phyloP scores from a whole-genome alignment of 2,113 vertebrate genomes.

The Oryzias woworae region DNA sequence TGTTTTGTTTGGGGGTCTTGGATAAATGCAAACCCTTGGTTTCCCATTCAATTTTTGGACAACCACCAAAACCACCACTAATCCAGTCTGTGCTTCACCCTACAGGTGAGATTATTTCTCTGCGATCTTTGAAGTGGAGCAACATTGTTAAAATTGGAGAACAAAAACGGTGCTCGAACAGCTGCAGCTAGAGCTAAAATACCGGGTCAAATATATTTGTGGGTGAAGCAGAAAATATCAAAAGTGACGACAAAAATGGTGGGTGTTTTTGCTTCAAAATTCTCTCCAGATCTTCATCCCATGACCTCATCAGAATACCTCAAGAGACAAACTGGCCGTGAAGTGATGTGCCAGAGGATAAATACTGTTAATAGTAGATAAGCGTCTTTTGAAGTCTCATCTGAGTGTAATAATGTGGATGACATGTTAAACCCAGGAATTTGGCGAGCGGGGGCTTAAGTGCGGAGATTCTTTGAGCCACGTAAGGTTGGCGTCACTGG shows the following conservation, averaged over 20 bases:
- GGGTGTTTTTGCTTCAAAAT: not conserved
- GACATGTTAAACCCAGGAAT: not conserved
- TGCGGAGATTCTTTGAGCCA: not conserved
- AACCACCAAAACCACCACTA: constrained; percentile 12
- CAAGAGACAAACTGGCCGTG: not conserved
- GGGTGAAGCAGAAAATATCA: not conserved
- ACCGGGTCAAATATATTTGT: not conserved
- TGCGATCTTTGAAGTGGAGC: too few relatives aligned
- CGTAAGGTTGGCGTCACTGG: not conserved
- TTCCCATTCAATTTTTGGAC: constrained; percentile 27
- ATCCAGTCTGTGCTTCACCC: constrained; percentile 6
- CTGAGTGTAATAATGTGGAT: not conserved
- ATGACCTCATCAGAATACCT: not conserved
- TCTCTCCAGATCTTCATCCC: not conserved
- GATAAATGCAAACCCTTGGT: constrained; percentile 26
- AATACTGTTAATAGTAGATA: not conserved
- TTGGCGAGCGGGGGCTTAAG: not conserved
- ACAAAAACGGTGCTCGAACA: too few relatives aligned
- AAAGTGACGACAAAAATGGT: not conserved
- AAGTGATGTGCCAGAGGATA: not conserved
- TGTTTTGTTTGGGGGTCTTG: constrained; percentile 27
- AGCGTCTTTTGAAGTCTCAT: not conserved
- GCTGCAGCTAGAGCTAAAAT: not conserved
- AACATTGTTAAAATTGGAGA: too few relatives aligned
- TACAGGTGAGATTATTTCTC: not conserved